These are phyloP conservation scores for Notamacropus eugenii DNA, from an alignment of 2,797 vertebrate species.

Conservation along the genomic window DNA sequence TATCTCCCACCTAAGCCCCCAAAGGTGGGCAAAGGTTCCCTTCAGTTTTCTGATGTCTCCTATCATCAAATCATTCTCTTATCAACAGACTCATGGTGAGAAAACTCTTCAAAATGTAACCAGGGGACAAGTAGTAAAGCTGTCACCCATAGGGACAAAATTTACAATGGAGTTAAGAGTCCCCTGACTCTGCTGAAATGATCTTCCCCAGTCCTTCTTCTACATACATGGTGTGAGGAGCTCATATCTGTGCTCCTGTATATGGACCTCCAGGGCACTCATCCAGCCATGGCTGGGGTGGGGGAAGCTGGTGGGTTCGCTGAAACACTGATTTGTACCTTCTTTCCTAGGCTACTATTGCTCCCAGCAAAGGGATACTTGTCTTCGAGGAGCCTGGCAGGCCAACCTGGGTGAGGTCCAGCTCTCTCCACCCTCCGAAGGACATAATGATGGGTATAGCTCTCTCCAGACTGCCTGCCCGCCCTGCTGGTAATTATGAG, in stretches of 20 bases:
- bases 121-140: background rate
- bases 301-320: background rate
- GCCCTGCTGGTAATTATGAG: constrained; percentile 74
- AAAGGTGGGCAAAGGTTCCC: background rate
- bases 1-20: background rate
- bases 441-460: constrained; percentile 12
- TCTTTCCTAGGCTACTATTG: background rate
- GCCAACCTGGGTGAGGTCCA: background rate
- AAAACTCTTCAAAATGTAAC: background rate
- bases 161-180: background rate
- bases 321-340: background rate
- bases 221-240: background rate
- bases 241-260: background rate
- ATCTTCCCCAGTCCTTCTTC: background rate
- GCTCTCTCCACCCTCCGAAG: background rate
- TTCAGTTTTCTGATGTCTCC: background rate
- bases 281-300: background rate
- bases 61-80: background rate
- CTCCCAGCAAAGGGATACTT: background rate
- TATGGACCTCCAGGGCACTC: background rate
- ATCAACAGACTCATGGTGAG: background rate
- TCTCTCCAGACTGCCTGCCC: background rate
- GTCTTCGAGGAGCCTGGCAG: background rate
- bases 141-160: background rate
- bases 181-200: background rate